These are phyloP conservation scores for Lophochroa leadbeateri DNA, from an alignment of 2,113 vertebrate genomes.

Conservation along the genomic window DNA sequence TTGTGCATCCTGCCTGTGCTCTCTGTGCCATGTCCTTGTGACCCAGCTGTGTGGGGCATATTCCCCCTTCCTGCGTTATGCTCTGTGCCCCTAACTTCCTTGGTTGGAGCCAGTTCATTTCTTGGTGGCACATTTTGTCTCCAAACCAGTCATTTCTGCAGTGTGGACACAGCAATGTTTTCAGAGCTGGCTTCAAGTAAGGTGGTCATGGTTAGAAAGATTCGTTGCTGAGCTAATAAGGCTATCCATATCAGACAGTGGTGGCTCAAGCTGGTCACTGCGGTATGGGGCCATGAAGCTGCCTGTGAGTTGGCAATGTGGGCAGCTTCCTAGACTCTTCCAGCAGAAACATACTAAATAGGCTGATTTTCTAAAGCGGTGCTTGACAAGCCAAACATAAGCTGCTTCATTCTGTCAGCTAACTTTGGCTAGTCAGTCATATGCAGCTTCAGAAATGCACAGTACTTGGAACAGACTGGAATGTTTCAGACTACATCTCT, in stretches of 20 bases:
- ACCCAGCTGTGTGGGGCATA: background rate
- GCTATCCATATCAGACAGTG: background rate
- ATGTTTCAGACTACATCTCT: background rate
- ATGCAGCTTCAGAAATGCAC: background rate
- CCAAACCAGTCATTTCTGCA: background rate
- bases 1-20: background rate
- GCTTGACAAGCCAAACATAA: background rate
- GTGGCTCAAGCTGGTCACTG: accelerated
- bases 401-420: background rate
- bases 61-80: background rate
- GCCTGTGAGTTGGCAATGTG: background rate
- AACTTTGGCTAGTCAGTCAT: background rate
- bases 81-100: background rate
- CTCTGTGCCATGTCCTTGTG: background rate
- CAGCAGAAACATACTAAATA: background rate
- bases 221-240: accelerated
- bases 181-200: background rate
- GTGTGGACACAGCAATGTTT: background rate
- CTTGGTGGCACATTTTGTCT: background rate
- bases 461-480: background rate
- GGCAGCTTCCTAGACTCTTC: background rate
- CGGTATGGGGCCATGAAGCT: background rate
- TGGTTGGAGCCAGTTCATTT: background rate
- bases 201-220: accelerated
- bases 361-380: background rate